Base-by-base conservation (phyloP, 1,140 invertebrate species). In the Caenorhabditis briggsae region DNA sequence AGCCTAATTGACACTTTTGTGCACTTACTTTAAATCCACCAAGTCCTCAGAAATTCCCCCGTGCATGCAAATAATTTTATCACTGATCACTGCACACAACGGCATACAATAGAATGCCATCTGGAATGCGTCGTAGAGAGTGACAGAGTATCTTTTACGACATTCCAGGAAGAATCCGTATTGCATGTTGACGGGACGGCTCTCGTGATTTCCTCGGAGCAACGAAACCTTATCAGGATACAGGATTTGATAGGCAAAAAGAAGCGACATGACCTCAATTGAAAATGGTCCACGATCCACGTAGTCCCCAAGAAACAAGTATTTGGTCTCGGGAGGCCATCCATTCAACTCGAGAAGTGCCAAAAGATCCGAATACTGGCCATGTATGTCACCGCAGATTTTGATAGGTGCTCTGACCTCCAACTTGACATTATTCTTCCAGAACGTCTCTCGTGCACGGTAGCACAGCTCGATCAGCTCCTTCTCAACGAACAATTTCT, bases 181-280 rank as follows among this genome's bases (percentile, higher is more conserved):
- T 46, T 87, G 85, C 86, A 88, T 89, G 74, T 90, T 90, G 25
- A 91, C 90, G 6, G 90, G 97, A 91, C 98, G 94, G 74, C 96
- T 97, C 93, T 98, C 97, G 91, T 98, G 97, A 93, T 98, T 98
- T 43, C 97, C 97, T 91, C 97, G 94, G 88, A 98, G 97, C 90
- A 99, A 93, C 88, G 97, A 98, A 61, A 99, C 98, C 92, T 97
- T 95, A 93, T 99, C 97, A 90, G 98, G 98, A 94, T 99, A 99
- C 89, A 97, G 94, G 94, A 97, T 97, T 91, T 95, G 94, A 90
- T 94, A 95, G 25, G 89, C 89, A 55, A 91, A 90, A 12, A 91
- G 85, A 12, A 91, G 82, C 20, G 82, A 65, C 18, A 91, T 86
- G 59, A 93, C 93, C 92, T 94, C 94, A 89, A 94, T 93, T 87